Evolutionary conservation across 1,140 invertebrate species (phyloP).

Genomic region (Andrena cerasifolii): DNA sequence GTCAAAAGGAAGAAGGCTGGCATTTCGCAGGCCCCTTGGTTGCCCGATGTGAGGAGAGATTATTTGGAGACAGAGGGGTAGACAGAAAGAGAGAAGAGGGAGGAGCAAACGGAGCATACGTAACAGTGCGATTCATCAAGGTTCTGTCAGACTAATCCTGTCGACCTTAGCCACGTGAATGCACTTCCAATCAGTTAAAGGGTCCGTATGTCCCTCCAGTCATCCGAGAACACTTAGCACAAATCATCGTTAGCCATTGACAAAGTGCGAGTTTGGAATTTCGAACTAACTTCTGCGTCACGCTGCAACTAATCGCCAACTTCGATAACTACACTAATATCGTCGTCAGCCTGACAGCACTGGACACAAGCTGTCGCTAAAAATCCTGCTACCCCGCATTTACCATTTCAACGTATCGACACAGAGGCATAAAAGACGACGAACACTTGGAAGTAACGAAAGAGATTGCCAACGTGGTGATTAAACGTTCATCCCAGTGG

Average conservation of each 20-base stretch:
- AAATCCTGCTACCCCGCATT: neutral
- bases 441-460: constrained; percentile 44
- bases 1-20: constrained; percentile 38
- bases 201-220: constrained; percentile 20
- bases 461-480: constrained; percentile 30
- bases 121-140: constrained; percentile 49
- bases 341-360: neutral
- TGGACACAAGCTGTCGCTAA: neutral
- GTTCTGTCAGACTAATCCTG: constrained; percentile 33
- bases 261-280: constrained; percentile 36
- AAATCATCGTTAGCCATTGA: constrained; percentile 40
- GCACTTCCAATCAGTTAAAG: constrained; percentile 50
- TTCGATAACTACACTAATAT: constrained; percentile 33
- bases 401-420: too few relatives aligned
- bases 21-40: neutral
- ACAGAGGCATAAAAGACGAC: constrained; percentile 25
- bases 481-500: constrained; percentile 36
- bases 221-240: constrained; percentile 29
- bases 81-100: neutral
- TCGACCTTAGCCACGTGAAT: constrained; percentile 40
- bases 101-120: constrained; percentile 36
- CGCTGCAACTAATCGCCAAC: constrained; percentile 20
- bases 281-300: neutral
- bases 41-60: constrained; percentile 24
- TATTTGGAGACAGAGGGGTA: constrained; percentile 3